A percentile compares a stretch with the other conserved stretches of the same genome.
Evolutionary conservation across 2,113 vertebrate species (phyloP).

Genomic region (Dicentrarchus labrax): DNA sequence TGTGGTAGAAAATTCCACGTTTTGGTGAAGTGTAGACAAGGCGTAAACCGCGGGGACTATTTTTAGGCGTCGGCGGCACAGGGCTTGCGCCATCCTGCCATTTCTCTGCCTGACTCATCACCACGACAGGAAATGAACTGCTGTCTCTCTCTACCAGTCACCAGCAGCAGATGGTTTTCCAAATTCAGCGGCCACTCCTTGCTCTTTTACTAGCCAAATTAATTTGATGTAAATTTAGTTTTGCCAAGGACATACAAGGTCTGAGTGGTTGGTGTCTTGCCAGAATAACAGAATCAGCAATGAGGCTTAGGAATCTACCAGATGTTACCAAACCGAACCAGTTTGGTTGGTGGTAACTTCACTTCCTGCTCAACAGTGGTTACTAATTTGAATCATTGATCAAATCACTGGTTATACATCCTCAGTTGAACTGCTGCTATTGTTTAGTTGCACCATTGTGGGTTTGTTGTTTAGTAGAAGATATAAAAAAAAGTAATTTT

Average conservation of each 20-base stretch:
- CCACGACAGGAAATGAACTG: slow-evolving; percentile 53
- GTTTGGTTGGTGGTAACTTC: slow-evolving; percentile 2
- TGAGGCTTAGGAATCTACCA: slow-evolving; percentile 14
- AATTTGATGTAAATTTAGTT: slow-evolving; percentile 23
- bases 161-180: slow-evolving; percentile 56
- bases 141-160: slow-evolving; percentile 33
- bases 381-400: slow-evolving; percentile 8
- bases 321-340: slow-evolving; percentile 29
- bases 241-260: not conserved
- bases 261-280: slow-evolving; percentile 8
- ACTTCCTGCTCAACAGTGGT: slow-evolving; percentile 15
- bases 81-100: slow-evolving; percentile 57
- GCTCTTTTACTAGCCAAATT: slow-evolving; percentile 53
- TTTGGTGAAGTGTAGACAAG: slow-evolving; percentile 68
- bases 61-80: slow-evolving; percentile 49
- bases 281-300: slow-evolving; percentile 12
- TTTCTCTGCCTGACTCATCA: slow-evolving; percentile 64
- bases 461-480: not conserved
- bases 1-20: slow-evolving; percentile 53
- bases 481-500: too few species aligned
- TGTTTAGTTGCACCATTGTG: not conserved
- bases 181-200: slow-evolving; percentile 55
- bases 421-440: not conserved
- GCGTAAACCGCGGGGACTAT: slow-evolving; percentile 54
- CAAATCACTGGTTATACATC: slow-evolving; percentile 6